phyloP scores from a whole-genome alignment of 2,113 vertebrate genomes.

The Caretta caretta region DNA sequence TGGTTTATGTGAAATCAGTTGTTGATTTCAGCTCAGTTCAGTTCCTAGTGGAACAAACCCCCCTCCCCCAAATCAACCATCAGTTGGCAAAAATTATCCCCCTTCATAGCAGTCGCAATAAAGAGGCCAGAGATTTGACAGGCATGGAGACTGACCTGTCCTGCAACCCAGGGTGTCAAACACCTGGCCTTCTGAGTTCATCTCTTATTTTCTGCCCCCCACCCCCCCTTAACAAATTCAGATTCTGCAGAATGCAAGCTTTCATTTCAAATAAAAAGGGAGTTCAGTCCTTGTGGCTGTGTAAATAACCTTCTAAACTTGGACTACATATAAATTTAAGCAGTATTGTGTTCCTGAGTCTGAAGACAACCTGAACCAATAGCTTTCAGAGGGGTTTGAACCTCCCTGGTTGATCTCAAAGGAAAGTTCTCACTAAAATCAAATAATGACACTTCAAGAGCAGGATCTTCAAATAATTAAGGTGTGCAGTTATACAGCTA shows the following conservation, averaged over 20 bases:
- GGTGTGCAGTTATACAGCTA: constrained; percentile 55
- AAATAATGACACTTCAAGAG: constrained; percentile 66
- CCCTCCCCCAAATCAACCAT: not conserved
- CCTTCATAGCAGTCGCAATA: not conserved
- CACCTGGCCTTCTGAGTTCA: not conserved
- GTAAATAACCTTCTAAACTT: constrained; percentile 56
- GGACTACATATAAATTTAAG: constrained; percentile 50
- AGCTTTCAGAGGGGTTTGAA: constrained; percentile 37
- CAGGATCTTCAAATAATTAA: constrained; percentile 66
- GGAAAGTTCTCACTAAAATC: constrained; percentile 63
- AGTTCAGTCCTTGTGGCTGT: not conserved
- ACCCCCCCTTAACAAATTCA: not conserved
- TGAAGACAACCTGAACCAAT: constrained; percentile 52
- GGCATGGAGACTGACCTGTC: not conserved
- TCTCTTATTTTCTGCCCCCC: not conserved
- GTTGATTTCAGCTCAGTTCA: constrained; percentile 36
- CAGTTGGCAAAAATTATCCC: not conserved
- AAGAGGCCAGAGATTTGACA: not conserved
- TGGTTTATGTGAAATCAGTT: constrained; percentile 12
- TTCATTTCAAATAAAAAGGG: not conserved
- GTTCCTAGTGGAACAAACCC: not conserved
- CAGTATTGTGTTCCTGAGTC: constrained; percentile 51
- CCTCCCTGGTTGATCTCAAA: constrained; percentile 44
- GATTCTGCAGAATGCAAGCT: not conserved
- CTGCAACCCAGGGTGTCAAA: not conserved